Conservation (phyloP, 1,140 invertebrate species). For the Matsumurasca onukii region DNA sequence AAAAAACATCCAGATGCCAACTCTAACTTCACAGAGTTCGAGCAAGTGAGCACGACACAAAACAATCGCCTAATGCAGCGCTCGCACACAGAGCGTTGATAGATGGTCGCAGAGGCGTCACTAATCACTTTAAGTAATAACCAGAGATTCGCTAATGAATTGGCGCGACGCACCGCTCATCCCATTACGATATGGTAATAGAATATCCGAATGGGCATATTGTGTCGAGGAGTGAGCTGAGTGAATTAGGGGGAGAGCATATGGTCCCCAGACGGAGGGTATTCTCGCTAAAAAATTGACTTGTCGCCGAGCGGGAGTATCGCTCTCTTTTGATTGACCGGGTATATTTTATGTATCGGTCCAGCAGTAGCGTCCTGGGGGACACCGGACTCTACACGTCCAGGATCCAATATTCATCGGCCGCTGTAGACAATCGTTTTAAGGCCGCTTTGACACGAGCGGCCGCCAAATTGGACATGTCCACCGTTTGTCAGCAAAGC, state of each 20-base stretch:
- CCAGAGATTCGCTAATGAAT: not conserved
- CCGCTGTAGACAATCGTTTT: conserved; percentile 11
- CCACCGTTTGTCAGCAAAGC: conserved; percentile 9
- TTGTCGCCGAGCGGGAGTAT: not conserved
- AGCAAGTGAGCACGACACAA: too few relatives aligned
- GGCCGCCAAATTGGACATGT: conserved; percentile 15
- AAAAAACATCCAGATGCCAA: too few relatives aligned
- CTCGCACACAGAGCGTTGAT: too few relatives aligned
- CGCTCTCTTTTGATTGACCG: conserved; percentile 18
- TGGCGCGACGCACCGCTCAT: not conserved
- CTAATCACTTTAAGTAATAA: not conserved
- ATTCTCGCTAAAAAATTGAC: conserved; percentile 22
- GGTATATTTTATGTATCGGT: conserved; percentile 25
- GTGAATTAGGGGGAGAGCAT: conserved; percentile 12
- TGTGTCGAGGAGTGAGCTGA: not conserved
- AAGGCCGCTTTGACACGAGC: conserved; percentile 4
- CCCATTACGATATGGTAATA: conserved; percentile 15
- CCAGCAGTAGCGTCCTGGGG: not conserved
- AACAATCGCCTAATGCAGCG: too few relatives aligned
- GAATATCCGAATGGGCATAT: conserved; percentile 19
- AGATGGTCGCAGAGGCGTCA: not conserved
- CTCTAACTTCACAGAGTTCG: too few relatives aligned
- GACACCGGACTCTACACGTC: not conserved
- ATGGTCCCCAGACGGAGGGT: not conserved
- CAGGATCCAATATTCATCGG: conserved; percentile 21